A percentile compares a stretch with the other conserved stretches of the same genome.
Conservation (phyloP, 2,113 vertebrate genomes). For the Danio rerio region GRCz12tu NC_133199.1:6967001-6967500, state of each 20-base stretch:
- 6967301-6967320: neutral
- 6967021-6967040: neutral
- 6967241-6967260: conserved; percentile 1
- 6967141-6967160: neutral
- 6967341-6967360: neutral
- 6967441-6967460: no score
- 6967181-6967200: conserved; percentile 4
- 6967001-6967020: neutral
- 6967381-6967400: neutral
- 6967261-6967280: neutral
- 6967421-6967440: no score
- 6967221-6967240: neutral
- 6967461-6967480: no score
- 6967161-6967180: neutral
- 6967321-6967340: neutral
- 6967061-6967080: neutral
- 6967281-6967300: neutral
- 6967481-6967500: no score
- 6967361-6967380: neutral
- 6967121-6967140: conserved; percentile 1
- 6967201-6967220: neutral
- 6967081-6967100: neutral
- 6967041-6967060: neutral
- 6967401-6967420: neutral
- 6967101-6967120: neutral